A percentile compares a stretch with the other conserved stretches of the same genome.
Evolutionary conservation across 53 echinoderm and acorn worm genomes (phyloP).

Genomic region (Apostichopus leukothele): DNA sequence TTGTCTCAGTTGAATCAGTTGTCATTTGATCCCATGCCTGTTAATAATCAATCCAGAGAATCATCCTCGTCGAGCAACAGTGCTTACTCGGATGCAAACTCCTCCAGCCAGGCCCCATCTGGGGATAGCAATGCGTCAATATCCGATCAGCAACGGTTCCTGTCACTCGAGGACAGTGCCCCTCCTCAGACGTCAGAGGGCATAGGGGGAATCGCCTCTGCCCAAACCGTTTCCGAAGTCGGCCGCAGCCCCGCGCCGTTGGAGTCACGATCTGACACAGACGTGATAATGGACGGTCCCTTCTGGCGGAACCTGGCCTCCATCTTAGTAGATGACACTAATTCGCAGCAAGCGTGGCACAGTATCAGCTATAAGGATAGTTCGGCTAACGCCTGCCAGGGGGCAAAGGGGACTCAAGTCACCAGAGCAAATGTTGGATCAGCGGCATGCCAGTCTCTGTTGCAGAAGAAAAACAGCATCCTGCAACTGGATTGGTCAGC

Average conservation of each 20-base stretch:
- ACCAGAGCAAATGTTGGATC: conserved; percentile 17
- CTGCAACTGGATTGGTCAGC: conserved; percentile 77
- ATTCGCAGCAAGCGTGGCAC: neutral
- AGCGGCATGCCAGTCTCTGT: neutral
- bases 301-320: conserved; percentile 36
- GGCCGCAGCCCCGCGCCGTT: neutral
- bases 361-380: neutral
- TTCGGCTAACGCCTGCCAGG: neutral
- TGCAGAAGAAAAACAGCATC: conserved; percentile 30
- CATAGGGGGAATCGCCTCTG: conserved; percentile 15
- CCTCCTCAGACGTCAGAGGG: neutral
- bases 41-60: neutral
- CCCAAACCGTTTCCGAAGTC: neutral
- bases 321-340: conserved; percentile 33
- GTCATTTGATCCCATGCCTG: neutral
- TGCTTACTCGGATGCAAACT: conserved; percentile 22
- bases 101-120: conserved; percentile 21
- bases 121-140: neutral
- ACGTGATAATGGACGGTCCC: conserved; percentile 9
- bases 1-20: conserved; percentile 20
- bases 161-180: neutral
- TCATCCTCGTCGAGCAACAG: neutral
- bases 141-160: conserved; percentile 20
- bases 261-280: conserved; percentile 24
- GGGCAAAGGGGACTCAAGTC: neutral